Evolutionary conservation across 2,888 invertebrate species (phyloP).

Genomic region (Chymomyza caudatula): DNA sequence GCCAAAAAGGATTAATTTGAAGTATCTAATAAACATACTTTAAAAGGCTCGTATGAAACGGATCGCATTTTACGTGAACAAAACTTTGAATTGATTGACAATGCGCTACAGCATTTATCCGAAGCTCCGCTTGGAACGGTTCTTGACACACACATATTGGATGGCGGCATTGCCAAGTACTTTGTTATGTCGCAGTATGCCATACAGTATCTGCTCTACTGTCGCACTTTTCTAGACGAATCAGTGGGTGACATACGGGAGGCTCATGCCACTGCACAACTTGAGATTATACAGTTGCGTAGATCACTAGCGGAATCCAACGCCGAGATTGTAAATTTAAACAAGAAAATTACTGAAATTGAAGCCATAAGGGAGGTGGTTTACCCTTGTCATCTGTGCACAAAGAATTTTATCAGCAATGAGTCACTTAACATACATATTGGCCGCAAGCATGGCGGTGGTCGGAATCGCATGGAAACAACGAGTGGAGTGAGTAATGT

Average conservation of each 20-base stretch:
- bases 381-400: slow-evolving; percentile 76
- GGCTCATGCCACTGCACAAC: slow-evolving; percentile 58
- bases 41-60: slow-evolving; percentile 73
- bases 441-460: slow-evolving; percentile 66
- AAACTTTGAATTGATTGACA: slow-evolving; percentile 74
- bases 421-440: slow-evolving; percentile 76
- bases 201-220: slow-evolving; percentile 76
- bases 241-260: slow-evolving; percentile 67
- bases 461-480: slow-evolving; percentile 24
- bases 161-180: slow-evolving; percentile 77
- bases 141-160: slow-evolving; percentile 74
- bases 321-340: slow-evolving; percentile 72
- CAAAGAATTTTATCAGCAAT: slow-evolving; percentile 77
- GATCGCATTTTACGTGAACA: slow-evolving; percentile 74
- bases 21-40: background rate
- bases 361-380: slow-evolving; percentile 75
- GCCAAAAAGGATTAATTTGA: background rate
- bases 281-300: slow-evolving; percentile 66
- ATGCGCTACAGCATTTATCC: slow-evolving; percentile 68
- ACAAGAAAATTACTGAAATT: slow-evolving; percentile 75
- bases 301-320: slow-evolving; percentile 66
- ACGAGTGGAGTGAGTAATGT: slow-evolving; percentile 12
- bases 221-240: slow-evolving; percentile 76
- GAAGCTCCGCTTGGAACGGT: slow-evolving; percentile 74
- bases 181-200: slow-evolving; percentile 75